Base-by-base conservation (phyloP, 2,113 vertebrate species). In the Parotia lawesii region DNA sequence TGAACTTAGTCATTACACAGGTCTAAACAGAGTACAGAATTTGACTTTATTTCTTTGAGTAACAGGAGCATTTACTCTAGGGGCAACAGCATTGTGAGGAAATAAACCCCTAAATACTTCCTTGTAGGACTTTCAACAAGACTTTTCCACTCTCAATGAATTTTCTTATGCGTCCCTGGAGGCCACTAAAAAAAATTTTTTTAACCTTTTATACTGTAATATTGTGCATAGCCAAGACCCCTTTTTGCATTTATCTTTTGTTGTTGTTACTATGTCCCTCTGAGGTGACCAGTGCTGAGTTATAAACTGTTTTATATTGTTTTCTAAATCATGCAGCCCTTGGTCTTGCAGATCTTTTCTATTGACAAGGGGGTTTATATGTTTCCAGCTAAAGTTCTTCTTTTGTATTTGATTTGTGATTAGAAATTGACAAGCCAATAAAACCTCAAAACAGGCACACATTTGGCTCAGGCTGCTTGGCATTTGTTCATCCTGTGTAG, bases 41-140 rank as follows among this genome's bases (percentile, higher is more conserved):
- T 70, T 58, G 23, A 35, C 33, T 57, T 25, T 71, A 21, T 93
- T 94, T 83, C 84, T 90, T 89, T 88, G 53, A 69, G 71, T 93
- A 90, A 54, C 11, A 56, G 42, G 27, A 65, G 58, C 74, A 81
- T 85, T 96, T 94, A 29, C 48, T 50, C 18, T 29, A 72, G 54
- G 11, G 44, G 47, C 37, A 92, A 37, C 8, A 57, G 18, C 23
- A 77, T 23, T 42, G 50, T 37, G 7, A 96, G 58, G 76, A 94
- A 96, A 72, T 78, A 51, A 93, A 91, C 85, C 47, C 4, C 38
- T 74, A 64, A 95, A 72, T 85, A 74, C 31, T 93, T 95, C 38
- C 45, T 94, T 89, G 28, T 40, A 57, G 40, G 51, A 93, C 62
- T 94, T 93, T 94, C 69, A 92, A 44, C 13, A 85, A 37, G 44